phyloP scores from a whole-genome alignment of 2,113 vertebrate genomes.

The Nesoenas mayeri region DNA sequence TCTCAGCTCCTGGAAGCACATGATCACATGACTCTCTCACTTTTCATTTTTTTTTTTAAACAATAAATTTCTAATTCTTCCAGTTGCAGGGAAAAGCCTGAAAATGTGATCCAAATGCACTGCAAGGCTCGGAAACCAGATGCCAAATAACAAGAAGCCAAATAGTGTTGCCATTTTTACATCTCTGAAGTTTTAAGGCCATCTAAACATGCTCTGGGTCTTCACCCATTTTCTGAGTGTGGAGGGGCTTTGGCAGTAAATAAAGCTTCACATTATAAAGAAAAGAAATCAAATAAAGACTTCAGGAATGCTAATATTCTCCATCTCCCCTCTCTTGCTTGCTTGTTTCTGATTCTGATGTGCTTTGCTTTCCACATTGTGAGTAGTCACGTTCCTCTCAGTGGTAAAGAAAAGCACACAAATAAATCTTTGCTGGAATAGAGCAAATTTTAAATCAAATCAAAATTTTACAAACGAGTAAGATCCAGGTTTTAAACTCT shows the following conservation, averaged over 20 bases:
- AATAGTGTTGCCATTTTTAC: not conserved
- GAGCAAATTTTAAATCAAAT: not conserved
- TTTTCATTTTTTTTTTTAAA: not conserved
- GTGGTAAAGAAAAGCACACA: slow-evolving; percentile 5
- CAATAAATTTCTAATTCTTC: slow-evolving; percentile 6
- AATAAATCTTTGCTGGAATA: slow-evolving; percentile 11
- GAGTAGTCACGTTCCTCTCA: not conserved
- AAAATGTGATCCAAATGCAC: not conserved
- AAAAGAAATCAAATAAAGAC: not conserved
- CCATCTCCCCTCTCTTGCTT: not conserved
- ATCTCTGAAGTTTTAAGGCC: not conserved
- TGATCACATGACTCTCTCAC: not conserved
- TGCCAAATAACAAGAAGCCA: not conserved
- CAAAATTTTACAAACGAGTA: not conserved
- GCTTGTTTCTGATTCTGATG: not conserved
- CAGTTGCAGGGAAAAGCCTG: not conserved
- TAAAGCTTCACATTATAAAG: not conserved
- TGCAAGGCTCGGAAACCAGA: not conserved
- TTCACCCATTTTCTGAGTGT: not conserved
- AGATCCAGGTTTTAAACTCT: slow-evolving; percentile 13
- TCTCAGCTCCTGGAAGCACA: slow-evolving; percentile 44
- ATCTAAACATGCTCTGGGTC: not conserved
- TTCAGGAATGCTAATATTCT: not conserved
- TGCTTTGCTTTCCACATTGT: not conserved
- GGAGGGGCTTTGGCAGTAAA: not conserved